A percentile compares a stretch with the other conserved stretches of the same genome.
Conservation (phyloP, 2,888 invertebrate genomes). For the Lithophane leautieri region DNA sequence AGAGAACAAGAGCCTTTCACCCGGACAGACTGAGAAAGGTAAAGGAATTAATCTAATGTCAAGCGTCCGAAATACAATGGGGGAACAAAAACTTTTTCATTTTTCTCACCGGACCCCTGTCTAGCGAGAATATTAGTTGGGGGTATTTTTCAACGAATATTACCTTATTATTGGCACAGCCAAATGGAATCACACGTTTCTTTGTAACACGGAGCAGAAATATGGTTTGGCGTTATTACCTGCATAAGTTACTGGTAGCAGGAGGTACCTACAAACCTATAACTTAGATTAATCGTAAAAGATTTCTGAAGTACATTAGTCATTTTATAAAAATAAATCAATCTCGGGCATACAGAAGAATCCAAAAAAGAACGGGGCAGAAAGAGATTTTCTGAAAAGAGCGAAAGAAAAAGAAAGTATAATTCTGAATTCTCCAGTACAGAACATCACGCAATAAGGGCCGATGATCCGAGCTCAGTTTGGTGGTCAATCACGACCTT, state of each 20-base stretch:
- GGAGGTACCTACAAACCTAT: background rate
- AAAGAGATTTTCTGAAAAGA: constrained; percentile 4
- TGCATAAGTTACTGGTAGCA: background rate
- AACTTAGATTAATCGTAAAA: background rate
- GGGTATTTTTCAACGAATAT: constrained; percentile 54
- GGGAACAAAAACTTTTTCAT: constrained; percentile 71
- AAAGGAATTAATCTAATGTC: constrained; percentile 78
- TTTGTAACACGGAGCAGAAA: constrained; percentile 12
- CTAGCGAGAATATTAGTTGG: constrained; percentile 55
- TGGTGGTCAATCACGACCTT: constrained; percentile 60
- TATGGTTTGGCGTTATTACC: background rate
- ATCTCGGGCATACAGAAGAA: background rate
- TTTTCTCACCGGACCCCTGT: constrained; percentile 64
- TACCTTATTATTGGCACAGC: constrained; percentile 42
- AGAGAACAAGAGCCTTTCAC: constrained; percentile 69
- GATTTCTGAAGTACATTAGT: too few species aligned
- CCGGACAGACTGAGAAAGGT: constrained; percentile 71
- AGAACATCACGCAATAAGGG: constrained; percentile 39
- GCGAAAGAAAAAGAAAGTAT: constrained; percentile 15
- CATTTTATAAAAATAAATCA: background rate
- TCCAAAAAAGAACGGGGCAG: background rate
- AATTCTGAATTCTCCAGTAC: constrained; percentile 17
- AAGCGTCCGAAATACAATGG: constrained; percentile 74
- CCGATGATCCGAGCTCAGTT: constrained; percentile 51
- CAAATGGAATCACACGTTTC: constrained; percentile 27